Evolutionary conservation across 2,797 vertebrate species (phyloP).

Genomic region (Fistularia tabacaria): DNA sequence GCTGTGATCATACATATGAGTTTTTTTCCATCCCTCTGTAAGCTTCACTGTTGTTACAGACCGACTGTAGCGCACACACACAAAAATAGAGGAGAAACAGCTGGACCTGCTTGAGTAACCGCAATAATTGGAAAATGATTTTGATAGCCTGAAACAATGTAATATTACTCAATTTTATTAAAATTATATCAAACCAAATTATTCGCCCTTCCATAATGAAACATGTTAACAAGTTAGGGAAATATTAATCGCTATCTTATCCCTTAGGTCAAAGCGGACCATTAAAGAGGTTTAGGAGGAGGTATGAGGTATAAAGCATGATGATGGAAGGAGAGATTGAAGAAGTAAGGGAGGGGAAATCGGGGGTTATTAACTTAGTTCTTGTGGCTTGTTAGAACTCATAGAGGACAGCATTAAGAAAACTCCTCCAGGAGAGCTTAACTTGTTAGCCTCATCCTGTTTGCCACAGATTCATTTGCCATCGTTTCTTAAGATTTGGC

Average conservation of each 20-base stretch:
- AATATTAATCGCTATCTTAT: constrained; percentile 98
- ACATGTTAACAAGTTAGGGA: constrained; percentile 99
- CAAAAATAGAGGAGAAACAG: constrained; percentile 66
- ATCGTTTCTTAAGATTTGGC: constrained; percentile 31
- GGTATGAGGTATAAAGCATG: constrained; percentile 44
- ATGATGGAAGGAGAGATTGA: constrained; percentile 74
- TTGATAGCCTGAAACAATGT: constrained; percentile 99
- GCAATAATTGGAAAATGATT: constrained; percentile 99
- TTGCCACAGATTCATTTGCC: constrained; percentile 60
- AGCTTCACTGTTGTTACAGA: constrained; percentile 71
- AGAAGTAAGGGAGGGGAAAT: constrained; percentile 9
- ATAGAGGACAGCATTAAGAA: constrained; percentile 60
- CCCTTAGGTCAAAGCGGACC: constrained; percentile 72
- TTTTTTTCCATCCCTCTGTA: constrained; percentile 72
- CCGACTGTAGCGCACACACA: constrained; percentile 73
- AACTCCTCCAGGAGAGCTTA: constrained; percentile 75
- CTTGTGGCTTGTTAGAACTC: constrained; percentile 82
- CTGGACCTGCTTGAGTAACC: constrained; percentile 96
- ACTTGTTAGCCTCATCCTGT: constrained; percentile 34
- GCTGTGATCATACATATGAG: constrained; percentile 86
- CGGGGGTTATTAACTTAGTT: constrained; percentile 86
- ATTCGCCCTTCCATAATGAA: constrained; percentile 99
- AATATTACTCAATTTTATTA: constrained; percentile 99
- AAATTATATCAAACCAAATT: constrained; percentile 99
- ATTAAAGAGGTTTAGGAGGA: constrained; percentile 68